A percentile compares a stretch with the other conserved stretches of the same genome.
Conservation (phyloP, 2,888 invertebrate species). For the Dasysyrphus albostriatus region DNA sequence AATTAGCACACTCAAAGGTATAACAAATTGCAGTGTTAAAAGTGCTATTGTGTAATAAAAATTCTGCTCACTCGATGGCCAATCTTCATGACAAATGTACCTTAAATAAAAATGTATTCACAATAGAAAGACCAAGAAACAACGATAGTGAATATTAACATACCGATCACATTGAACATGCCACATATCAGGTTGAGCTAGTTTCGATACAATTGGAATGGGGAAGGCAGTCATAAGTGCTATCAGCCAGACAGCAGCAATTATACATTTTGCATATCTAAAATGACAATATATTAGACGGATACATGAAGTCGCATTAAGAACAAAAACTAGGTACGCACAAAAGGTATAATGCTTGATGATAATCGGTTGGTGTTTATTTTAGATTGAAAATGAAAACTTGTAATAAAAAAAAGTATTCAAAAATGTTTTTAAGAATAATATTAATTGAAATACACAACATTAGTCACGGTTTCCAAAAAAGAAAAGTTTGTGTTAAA, state of each 20-base stretch:
- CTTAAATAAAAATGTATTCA: slow-evolving; percentile 83
- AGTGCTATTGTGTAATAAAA: slow-evolving; percentile 91
- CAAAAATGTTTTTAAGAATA: too few relatives aligned
- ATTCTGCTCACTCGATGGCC: slow-evolving; percentile 87
- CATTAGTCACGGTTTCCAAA: too few relatives aligned
- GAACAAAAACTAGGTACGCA: too few relatives aligned
- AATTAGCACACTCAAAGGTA: slow-evolving; percentile 91
- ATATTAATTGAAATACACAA: too few relatives aligned
- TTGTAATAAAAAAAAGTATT: too few relatives aligned
- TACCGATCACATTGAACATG: slow-evolving; percentile 88
- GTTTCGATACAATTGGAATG: slow-evolving; percentile 90
- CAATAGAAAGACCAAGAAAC: slow-evolving; percentile 1
- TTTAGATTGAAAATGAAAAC: too few relatives aligned
- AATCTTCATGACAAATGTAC: slow-evolving; percentile 89
- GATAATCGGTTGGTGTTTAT: too few relatives aligned
- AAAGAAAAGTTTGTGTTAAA: too few relatives aligned
- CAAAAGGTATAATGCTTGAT: too few relatives aligned
- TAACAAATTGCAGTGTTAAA: slow-evolving; percentile 92
- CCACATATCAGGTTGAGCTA: slow-evolving; percentile 87
- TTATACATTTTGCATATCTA: slow-evolving; percentile 83
- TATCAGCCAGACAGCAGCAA: slow-evolving; percentile 83
- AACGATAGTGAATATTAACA: slow-evolving; percentile 78
- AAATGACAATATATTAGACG: slow-evolving; percentile 31
- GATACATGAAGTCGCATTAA: neutral
- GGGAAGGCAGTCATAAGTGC: slow-evolving; percentile 92